Percentiles rank a stretch among this genome's conserved stretches.
Conservation (phyloP, 2,113 vertebrate species). For the Tragelaphus scriptus region DNA sequence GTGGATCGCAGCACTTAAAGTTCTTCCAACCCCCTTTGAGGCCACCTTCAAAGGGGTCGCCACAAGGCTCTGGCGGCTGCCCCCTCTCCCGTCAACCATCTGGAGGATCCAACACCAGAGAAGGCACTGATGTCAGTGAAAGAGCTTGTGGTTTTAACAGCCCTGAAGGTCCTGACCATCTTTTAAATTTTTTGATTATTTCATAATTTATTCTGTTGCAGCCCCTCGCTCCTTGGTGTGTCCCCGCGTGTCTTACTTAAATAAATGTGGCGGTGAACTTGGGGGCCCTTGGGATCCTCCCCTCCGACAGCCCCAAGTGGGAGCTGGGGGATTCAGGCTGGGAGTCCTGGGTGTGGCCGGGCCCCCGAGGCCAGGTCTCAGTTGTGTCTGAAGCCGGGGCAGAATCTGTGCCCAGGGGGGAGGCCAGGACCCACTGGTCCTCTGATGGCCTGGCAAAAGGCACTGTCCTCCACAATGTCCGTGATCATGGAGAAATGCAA, state of each 20-base stretch:
- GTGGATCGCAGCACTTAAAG: not conserved
- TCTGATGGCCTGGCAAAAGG: not conserved
- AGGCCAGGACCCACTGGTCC: not conserved
- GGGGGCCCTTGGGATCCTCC: conserved; percentile 36
- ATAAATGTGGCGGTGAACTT: conserved; percentile 37
- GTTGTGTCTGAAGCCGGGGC: not conserved
- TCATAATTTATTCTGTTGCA: not conserved
- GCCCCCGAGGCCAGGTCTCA: not conserved
- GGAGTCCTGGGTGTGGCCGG: not conserved
- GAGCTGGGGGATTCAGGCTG: not conserved
- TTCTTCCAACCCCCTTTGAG: not conserved
- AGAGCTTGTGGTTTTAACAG: not conserved
- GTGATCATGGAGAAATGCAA: not conserved
- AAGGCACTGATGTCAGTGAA: not conserved
- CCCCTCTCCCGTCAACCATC: not conserved
- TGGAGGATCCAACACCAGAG: not conserved
- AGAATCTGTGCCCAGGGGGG: too few species aligned
- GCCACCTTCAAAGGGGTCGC: not conserved
- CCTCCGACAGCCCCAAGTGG: not conserved
- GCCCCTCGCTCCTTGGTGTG: conserved; percentile 10
- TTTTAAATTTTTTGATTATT: not conserved
- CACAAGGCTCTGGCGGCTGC: rapidly evolving
- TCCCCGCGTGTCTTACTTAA: not conserved
- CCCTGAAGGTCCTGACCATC: not conserved
- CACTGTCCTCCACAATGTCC: not conserved